Evolutionary conservation across 2,113 vertebrate genomes (phyloP).

Genomic region (Indicator maculatus): DNA sequence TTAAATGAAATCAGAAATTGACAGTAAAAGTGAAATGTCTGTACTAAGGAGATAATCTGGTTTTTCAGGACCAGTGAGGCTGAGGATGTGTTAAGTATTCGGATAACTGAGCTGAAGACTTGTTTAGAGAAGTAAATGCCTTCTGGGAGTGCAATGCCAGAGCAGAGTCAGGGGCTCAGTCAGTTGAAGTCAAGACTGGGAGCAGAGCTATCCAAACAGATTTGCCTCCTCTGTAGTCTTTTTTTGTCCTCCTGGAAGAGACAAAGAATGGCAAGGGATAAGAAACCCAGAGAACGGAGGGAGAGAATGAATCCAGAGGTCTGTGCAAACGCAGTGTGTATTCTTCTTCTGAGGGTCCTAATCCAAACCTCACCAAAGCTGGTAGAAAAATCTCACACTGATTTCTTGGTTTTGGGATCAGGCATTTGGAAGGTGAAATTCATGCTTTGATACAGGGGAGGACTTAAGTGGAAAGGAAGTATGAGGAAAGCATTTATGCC

Average conservation of each 20-base stretch:
- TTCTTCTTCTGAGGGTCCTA: not conserved
- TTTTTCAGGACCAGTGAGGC: not conserved
- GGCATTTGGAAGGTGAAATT: not conserved
- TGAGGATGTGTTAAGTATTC: not conserved
- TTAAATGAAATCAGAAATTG: not conserved
- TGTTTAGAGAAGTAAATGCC: not conserved
- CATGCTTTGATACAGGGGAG: not conserved
- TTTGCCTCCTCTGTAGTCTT: not conserved
- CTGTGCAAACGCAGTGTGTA: not conserved
- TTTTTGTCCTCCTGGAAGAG: not conserved
- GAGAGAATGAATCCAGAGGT: not conserved
- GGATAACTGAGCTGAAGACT: not conserved
- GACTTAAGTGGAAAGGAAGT: not conserved
- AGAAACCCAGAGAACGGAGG: not conserved
- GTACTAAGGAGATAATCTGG: conserved; percentile 11
- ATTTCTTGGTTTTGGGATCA: not conserved
- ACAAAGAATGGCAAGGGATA: not conserved
- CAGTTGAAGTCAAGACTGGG: not conserved
- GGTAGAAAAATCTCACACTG: not conserved
- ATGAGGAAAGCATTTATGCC: not conserved
- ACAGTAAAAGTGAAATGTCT: not conserved
- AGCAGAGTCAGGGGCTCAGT: not conserved
- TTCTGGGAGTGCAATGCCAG: not conserved
- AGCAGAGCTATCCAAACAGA: not conserved
- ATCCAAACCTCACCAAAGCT: not conserved